A percentile compares a stretch with the other conserved stretches of the same genome.
These are phyloP conservation scores for Cygnus buccinator DNA, from an alignment of 2,113 vertebrate genomes.

Conservation along the genomic window DNA sequence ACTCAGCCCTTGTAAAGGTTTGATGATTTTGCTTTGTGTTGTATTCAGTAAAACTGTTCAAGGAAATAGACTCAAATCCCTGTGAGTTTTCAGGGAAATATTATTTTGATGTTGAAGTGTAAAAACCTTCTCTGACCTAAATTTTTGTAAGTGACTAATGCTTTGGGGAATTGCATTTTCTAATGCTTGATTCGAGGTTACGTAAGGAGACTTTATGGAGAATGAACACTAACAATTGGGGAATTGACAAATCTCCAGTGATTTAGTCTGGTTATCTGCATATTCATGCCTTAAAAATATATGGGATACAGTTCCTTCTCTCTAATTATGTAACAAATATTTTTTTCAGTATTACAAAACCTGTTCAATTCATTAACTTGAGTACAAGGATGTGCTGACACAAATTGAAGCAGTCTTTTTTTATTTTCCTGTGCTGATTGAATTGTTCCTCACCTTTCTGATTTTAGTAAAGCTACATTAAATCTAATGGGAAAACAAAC, in stretches of 20 bases:
- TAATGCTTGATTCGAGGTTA: conserved; percentile 23
- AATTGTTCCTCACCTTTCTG: neutral
- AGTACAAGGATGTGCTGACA: neutral
- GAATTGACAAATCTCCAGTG: conserved; percentile 21
- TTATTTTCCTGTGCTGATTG: neutral
- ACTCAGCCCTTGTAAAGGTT: neutral
- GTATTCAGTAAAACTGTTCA: conserved; percentile 2
- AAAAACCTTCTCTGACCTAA: conserved; percentile 49
- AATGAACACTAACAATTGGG: neutral
- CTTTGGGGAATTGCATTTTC: conserved; percentile 21
- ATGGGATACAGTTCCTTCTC: neutral
- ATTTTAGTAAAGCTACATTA: neutral
- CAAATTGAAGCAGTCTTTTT: neutral
- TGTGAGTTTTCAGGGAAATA: conserved; percentile 45
- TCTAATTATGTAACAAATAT: neutral
- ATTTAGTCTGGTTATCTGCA: conserved; percentile 10
- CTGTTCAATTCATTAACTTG: neutral
- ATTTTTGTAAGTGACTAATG: conserved; percentile 24
- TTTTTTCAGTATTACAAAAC: neutral
- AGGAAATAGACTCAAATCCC: conserved; percentile 30
- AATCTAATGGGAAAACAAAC: neutral
- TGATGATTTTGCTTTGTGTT: neutral
- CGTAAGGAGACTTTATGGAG: neutral
- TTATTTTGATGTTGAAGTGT: conserved; percentile 38
- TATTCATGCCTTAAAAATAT: neutral